Percentiles rank a stretch among this genome's conserved stretches.
Conservation (phyloP, 2,797 vertebrate genomes). For the Myiotriccus ornatus region DNA sequence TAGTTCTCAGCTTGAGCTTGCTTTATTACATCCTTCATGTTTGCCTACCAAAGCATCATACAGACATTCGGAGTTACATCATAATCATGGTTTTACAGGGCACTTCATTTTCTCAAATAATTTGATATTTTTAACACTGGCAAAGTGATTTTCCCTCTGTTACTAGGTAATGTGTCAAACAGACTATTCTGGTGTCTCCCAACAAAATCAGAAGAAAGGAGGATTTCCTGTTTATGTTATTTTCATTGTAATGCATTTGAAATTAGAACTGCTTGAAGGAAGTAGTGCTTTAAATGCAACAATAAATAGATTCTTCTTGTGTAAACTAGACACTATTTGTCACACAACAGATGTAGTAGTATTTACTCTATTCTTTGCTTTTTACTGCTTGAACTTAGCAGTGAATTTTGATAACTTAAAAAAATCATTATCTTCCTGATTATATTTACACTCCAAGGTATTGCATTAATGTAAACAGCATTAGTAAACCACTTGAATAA, state of each 20-base stretch:
- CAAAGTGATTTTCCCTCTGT: not conserved
- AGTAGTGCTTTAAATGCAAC: not conserved
- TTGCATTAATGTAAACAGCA: not conserved
- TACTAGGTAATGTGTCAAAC: not conserved
- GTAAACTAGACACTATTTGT: not conserved
- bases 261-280: not conserved
- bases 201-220: not conserved
- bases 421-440: not conserved
- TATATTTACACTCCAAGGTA: not conserved
- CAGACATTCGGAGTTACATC: not conserved
- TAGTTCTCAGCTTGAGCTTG: not conserved
- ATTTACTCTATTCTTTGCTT: not conserved
- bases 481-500: not conserved
- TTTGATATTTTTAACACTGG: not conserved
- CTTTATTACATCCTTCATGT: not conserved
- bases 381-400: not conserved
- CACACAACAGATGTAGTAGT: not conserved
- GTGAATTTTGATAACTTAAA: not conserved
- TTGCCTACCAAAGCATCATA: not conserved
- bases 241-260: not conserved
- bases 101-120: not conserved
- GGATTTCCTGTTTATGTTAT: not conserved
- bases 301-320: not conserved
- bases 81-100: not conserved
- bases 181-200: not conserved